Percentiles rank a stretch among this genome's conserved stretches.
Conservation (phyloP, 1,140 invertebrate species). For the Cydia strobilella region DNA sequence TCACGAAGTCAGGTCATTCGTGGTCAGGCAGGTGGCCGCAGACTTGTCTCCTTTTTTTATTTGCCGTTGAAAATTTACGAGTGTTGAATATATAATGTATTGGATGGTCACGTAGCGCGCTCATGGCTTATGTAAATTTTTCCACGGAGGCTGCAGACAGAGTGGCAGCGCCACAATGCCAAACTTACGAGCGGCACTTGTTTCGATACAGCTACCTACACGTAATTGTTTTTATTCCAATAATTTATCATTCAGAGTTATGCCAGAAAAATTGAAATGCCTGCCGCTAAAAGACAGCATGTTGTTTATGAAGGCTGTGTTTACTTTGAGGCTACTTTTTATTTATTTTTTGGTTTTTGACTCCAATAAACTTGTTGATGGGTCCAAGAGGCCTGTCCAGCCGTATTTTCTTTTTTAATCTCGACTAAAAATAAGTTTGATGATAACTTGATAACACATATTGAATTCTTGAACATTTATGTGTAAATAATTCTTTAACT, state of each 20-base stretch:
- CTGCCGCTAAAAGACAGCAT: constrained; percentile 3
- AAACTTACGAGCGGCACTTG: constrained; percentile 28
- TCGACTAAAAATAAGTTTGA: too few relatives aligned
- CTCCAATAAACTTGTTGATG: too few relatives aligned
- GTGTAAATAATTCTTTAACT: too few relatives aligned
- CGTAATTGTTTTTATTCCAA: neutral
- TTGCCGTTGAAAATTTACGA: constrained; percentile 59
- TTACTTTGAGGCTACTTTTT: neutral
- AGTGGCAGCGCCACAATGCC: constrained; percentile 57
- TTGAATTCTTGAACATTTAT: too few relatives aligned
- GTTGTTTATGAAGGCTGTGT: neutral
- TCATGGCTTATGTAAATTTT: constrained; percentile 63
- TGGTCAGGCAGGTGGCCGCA: constrained; percentile 53
- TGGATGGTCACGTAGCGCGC: constrained; percentile 55
- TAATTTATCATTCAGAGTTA: neutral
- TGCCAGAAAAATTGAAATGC: constrained; percentile 8
- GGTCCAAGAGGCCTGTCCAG: too few relatives aligned
- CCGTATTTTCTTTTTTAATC: too few relatives aligned
- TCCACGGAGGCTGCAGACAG: constrained; percentile 59
- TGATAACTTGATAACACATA: too few relatives aligned
- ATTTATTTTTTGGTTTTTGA: neutral
- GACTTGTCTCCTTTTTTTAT: constrained; percentile 57
- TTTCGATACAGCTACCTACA: constrained; percentile 23
- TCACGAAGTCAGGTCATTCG: constrained; percentile 45
- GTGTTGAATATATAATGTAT: constrained; percentile 51